phyloP scores from a whole-genome alignment of 2,888 invertebrate species.

The Drosophila rellima region DNA sequence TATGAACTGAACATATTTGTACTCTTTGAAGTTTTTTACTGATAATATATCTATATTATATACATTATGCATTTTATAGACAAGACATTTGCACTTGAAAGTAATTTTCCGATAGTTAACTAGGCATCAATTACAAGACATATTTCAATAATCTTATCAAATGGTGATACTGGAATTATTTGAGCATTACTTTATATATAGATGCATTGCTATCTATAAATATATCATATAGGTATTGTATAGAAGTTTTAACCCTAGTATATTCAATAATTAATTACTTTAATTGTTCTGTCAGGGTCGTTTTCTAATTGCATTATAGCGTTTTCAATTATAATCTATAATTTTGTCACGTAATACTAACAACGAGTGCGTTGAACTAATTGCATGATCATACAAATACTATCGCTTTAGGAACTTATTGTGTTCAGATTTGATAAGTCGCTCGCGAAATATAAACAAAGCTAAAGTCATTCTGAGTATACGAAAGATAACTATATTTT shows the following conservation, averaged over 20 bases:
- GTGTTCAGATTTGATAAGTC: slow-evolving; percentile 19
- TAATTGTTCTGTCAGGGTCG: not conserved
- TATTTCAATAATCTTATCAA: not conserved
- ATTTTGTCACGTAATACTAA: not conserved
- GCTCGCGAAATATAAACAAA: not conserved
- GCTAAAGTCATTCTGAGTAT: slow-evolving; percentile 28
- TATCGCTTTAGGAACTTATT: slow-evolving; percentile 12
- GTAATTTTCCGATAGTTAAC: not conserved
- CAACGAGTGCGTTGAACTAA: not conserved
- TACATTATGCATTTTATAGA: not conserved
- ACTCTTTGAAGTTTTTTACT: not conserved
- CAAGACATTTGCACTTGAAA: not conserved
- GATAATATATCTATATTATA: not conserved
- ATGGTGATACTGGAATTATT: not conserved
- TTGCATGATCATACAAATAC: slow-evolving; percentile 3
- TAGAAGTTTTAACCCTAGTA: not conserved
- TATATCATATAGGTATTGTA: no score
- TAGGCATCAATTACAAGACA: not conserved
- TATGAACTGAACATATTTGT: not conserved
- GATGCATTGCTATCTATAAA: no score
- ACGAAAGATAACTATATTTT: not conserved
- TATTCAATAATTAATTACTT: not conserved
- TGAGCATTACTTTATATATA: rapidly evolving
- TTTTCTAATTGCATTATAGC: not conserved
- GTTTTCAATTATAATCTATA: not conserved